Evolutionary conservation across 2,797 vertebrate species (phyloP).

Genomic region (Carduelis carduelis): DNA sequence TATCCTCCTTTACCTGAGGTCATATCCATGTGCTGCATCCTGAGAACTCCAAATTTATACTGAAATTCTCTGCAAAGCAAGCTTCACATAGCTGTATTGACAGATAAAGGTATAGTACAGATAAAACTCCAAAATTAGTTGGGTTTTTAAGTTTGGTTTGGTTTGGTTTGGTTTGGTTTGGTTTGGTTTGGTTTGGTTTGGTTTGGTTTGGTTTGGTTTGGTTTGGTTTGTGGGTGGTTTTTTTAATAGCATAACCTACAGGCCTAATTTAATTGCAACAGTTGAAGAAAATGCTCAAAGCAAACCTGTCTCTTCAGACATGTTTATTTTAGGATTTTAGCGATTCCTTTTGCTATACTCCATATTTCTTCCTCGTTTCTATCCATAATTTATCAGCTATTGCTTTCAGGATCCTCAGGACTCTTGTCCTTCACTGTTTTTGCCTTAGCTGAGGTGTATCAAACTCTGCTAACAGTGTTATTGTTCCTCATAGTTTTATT

Average conservation of each 20-base stretch:
- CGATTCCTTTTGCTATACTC: neutral
- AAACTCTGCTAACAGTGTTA: neutral
- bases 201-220: neutral
- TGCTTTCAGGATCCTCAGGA: neutral
- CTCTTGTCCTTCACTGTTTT: neutral
- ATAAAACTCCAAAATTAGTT: neutral
- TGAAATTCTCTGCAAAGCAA: neutral
- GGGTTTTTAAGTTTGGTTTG: fast-evolving
- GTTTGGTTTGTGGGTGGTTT: neutral
- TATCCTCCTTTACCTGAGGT: neutral
- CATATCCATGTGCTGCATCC: neutral
- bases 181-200: too few relatives aligned
- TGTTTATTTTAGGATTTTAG: neutral
- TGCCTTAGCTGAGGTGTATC: neutral
- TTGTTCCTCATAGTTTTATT: neutral
- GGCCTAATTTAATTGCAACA: neutral
- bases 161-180: fast-evolving
- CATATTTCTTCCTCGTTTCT: neutral
- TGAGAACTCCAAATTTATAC: neutral
- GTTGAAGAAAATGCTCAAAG: neutral
- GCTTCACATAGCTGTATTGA: neutral
- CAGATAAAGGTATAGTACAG: neutral
- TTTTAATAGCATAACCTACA: neutral
- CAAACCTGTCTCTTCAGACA: neutral
- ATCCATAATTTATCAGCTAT: neutral